Evolutionary conservation across 1,140 invertebrate species (phyloP).

Genomic region (Odontomachus brunneus): DNA sequence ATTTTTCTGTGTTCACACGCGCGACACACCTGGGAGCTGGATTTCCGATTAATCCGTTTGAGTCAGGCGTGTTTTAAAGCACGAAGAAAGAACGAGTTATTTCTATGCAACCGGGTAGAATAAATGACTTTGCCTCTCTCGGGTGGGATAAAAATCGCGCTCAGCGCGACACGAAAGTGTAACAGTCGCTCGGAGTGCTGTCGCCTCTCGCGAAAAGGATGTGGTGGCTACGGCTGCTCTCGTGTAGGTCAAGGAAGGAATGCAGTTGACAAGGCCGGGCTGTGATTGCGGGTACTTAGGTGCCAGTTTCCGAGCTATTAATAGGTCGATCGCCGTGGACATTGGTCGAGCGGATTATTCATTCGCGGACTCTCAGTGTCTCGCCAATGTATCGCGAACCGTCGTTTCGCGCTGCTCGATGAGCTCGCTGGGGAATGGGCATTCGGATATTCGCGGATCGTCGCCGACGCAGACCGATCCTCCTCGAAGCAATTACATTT

Average conservation of each 20-base stretch:
- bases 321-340: slow-evolving; percentile 61
- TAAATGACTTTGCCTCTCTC: slow-evolving; percentile 4
- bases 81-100: not conserved
- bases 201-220: slow-evolving; percentile 71
- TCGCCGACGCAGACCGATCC: not conserved
- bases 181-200: slow-evolving; percentile 48
- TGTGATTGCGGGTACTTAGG: slow-evolving; percentile 68
- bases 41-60: not conserved
- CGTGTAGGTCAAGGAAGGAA: slow-evolving; percentile 82
- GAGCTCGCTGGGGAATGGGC: not conserved
- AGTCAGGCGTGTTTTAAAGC: not conserved
- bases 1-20: too few relatives aligned
- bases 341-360: slow-evolving; percentile 62
- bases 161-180: slow-evolving; percentile 50
- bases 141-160: slow-evolving; percentile 38
- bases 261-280: slow-evolving; percentile 79
- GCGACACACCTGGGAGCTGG: not conserved
- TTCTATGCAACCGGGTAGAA: not conserved
- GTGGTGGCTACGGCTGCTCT: slow-evolving; percentile 58
- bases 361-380: not conserved
- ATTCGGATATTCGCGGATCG: not conserved
- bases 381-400: too few relatives aligned
- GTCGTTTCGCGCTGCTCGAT: not conserved
- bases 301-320: slow-evolving; percentile 70
- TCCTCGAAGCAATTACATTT: slow-evolving; percentile 8